Evolutionary conservation across 2,113 vertebrate species (phyloP), one percentile per base, ranked within the genome.

Genomic region (Sebastes fasciatus): DNA sequence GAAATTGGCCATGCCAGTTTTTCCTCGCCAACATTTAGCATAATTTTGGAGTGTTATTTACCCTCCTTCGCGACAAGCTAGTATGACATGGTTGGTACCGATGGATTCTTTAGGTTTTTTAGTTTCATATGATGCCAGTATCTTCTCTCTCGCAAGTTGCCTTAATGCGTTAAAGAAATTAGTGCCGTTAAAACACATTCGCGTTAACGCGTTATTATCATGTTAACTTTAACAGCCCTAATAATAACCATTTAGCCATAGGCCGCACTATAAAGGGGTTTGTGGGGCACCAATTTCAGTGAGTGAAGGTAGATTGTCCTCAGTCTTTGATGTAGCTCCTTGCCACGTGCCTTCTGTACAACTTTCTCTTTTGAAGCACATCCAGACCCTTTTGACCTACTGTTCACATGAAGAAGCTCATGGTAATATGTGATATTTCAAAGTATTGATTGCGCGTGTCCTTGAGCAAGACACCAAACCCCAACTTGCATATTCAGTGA

Each of bases 281-380:
- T 65, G 19, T 64, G 21, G 55, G 34, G 23, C 8, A 26, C 21
- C 26, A 23, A 5, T 60, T 45, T 55, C n/a, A 65, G 23, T 42
- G 48, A 66, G 43, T 78, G 51, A 87, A 75, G 72, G 74, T 60
- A 46, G 52, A 72, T 19, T 5, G 0, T 63, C 77, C 58, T 13
- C 9, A 49, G 63, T 16, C 75, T 90, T 46, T 88, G 77, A 83
- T 73, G 77, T 68, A 46, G 60, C 48, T 73, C 14, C 6, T 17
- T 76, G 76, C 46, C 78, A 79, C 67, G 14, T 77, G 67, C 67
- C 60, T 77, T 34, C 11, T 26, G 68, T 69, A 60, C 49, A 63
- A 45, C 66, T 64, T 40, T 40, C 1, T 76, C 46, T 34, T 34
- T 34, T 34, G 34, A 34, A 34, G 34, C 34, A 34, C 34, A 34